phyloP scores from a whole-genome alignment of 2,888 invertebrate genomes.

The Temnothorax rugatulus region DNA sequence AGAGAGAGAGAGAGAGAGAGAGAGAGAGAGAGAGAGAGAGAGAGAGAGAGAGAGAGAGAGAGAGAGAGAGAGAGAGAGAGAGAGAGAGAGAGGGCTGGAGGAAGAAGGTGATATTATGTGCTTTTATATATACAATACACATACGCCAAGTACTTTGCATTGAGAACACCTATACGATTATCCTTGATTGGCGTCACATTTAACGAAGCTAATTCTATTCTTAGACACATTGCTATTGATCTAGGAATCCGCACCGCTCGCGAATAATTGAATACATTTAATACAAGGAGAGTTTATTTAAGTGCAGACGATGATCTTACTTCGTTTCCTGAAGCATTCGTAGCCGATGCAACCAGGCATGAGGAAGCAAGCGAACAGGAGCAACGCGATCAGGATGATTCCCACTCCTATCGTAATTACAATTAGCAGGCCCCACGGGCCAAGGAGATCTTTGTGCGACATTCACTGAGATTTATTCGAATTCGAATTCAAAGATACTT shows the following conservation, averaged over 20 bases:
- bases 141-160: not conserved
- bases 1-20: not conserved
- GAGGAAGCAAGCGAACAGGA: conserved; percentile 84
- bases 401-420: conserved; percentile 81
- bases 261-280: not conserved
- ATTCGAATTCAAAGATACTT: conserved; percentile 51
- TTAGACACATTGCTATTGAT: not conserved
- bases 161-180: not conserved
- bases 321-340: conserved; percentile 81
- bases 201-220: not conserved
- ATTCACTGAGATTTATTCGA: conserved; percentile 80
- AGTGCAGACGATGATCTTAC: conserved; percentile 75
- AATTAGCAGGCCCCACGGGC: conserved; percentile 84
- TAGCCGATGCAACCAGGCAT: conserved; percentile 85
- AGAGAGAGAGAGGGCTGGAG: not conserved
- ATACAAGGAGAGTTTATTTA: not conserved
- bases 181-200: not conserved
- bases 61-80: not conserved
- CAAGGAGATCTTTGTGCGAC: conserved; percentile 82
- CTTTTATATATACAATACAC: not conserved
- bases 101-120: not conserved
- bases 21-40: too few species aligned
- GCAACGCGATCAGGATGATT: conserved; percentile 78
- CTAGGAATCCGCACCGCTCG: too few species aligned
- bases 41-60: not conserved